Base-by-base conservation (phyloP, 2,888 invertebrate genomes). In the Myopa testacea region DNA sequence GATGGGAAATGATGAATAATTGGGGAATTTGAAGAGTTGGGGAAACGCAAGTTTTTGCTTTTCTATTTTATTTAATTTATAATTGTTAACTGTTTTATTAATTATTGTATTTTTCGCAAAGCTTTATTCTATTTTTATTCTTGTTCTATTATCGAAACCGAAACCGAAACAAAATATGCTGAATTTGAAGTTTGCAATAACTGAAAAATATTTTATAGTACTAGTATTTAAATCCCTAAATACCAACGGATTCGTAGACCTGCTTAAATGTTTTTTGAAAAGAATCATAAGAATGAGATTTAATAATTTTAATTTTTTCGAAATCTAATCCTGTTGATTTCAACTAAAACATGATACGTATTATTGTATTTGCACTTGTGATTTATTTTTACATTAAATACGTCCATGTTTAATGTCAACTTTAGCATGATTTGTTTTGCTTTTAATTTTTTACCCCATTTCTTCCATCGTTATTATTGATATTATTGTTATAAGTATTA, bases 31-130 rank as follows among this genome's bases (percentile, higher is more conserved):
- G 58, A 65, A 40, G 60, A 45, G 19, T n/a, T n/a, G 67, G 26
- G 50, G 50, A 67, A 73, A 73, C 34, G 63, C 52, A 52, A 71
- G 58, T 52, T 71, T 73, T 68, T 75, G 16, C 55, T 62, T 50
- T 63, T 37, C 4, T 74, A n/a, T 65, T 70, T 78, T 75, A 45
- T 55, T 71, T 74, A 55, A 40, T 73, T 78, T 78, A 19, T 75
- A 40, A 65, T 79, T 45, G 12, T 45, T 72, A 55, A 16, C 69
- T 78, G 16, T 67, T 50, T 71, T 73, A 45, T 62, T 70, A 40
- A 62, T 52, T 2, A 16, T 12, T 68, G 38, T 75, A n/a, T 55
- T 62, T 78, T 65, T 70, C n/a, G 19, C 26, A 60, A 37, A 73
- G 16, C 67, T 76, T 68, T 16, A 38, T 10, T n/a, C 34, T 63